A percentile compares a stretch with the other conserved stretches of the same genome.
These are phyloP conservation scores for Lota lota DNA, from an alignment of 2,113 vertebrate genomes.

Conservation along the genomic window DNA sequence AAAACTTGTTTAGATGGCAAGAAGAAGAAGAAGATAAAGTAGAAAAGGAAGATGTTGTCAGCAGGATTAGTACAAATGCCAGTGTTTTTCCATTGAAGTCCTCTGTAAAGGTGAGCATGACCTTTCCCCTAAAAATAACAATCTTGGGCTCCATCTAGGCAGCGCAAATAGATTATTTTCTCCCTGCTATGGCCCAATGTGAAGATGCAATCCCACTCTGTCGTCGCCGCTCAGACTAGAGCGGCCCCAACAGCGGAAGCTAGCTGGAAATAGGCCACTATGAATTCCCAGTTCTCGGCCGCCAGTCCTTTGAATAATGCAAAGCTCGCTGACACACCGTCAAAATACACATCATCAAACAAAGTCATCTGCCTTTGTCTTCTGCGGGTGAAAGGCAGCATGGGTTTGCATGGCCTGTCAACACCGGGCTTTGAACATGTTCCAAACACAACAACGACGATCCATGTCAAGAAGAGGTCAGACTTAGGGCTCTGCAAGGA, in stretches of 20 bases:
- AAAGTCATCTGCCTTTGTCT: slow-evolving; percentile 34
- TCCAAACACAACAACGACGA: no score
- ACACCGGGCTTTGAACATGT: no score
- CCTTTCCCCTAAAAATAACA: slow-evolving; percentile 17
- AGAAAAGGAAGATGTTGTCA: slow-evolving; percentile 17
- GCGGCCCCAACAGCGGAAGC: slow-evolving; percentile 15
- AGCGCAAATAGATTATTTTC: neutral
- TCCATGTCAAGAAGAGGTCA: no score
- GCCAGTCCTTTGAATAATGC: slow-evolving; percentile 41
- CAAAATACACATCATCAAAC: slow-evolving; percentile 49
- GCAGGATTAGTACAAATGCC: slow-evolving; percentile 50
- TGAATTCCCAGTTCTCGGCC: slow-evolving; percentile 27
- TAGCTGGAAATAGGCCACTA: slow-evolving; percentile 21
- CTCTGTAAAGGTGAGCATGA: neutral
- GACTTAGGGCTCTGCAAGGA: no score
- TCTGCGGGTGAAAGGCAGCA: slow-evolving; percentile 15
- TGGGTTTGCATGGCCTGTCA: slow-evolving; percentile 10
- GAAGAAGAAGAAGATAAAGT: neutral
- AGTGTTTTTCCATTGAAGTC: neutral
- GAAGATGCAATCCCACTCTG: neutral
- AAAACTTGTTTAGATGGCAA: neutral
- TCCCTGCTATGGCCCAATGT: no score
- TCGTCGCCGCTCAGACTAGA: neutral
- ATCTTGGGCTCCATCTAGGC: slow-evolving; percentile 16
- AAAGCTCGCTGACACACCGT: slow-evolving; percentile 45